Evolutionary conservation across 2,888 invertebrate species (phyloP).

Genomic region (Aleiodes leptofemur): DNA sequence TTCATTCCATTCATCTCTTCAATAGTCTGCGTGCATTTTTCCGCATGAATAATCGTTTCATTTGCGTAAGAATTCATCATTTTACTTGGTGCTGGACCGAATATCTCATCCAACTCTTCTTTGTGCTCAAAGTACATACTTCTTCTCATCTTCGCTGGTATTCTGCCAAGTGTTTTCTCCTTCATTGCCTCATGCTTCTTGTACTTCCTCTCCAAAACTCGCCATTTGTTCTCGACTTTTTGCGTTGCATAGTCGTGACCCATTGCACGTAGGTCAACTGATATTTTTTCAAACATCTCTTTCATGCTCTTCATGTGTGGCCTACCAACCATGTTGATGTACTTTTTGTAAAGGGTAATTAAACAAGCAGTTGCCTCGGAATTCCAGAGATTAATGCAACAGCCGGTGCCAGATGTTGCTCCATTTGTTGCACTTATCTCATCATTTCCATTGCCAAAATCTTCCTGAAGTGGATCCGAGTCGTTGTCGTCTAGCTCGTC

Average conservation of each 20-base stretch:
- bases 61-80: too few species aligned
- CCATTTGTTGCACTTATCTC: background rate
- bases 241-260: slow-evolving; percentile 9
- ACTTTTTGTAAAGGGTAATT: slow-evolving; percentile 10
- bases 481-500: slow-evolving; percentile 1
- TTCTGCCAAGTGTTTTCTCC: background rate
- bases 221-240: slow-evolving; percentile 13
- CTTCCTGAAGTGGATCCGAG: background rate
- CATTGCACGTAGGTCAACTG: background rate
- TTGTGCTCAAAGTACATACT: slow-evolving; percentile 22
- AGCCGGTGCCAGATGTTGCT: background rate
- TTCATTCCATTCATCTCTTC: too few species aligned
- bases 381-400: slow-evolving; percentile 12
- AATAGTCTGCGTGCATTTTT: background rate
- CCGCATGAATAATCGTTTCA: background rate
- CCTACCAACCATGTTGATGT: slow-evolving; percentile 1
- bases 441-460: slow-evolving; percentile 4
- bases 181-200: slow-evolving; percentile 19
- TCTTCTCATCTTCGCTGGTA: background rate
- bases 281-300: slow-evolving; percentile 27
- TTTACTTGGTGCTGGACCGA: background rate
- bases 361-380: slow-evolving; percentile 13
- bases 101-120: slow-evolving; percentile 18
- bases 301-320: slow-evolving; percentile 18
- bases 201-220: slow-evolving; percentile 19